A percentile compares a stretch with the other conserved stretches of the same genome.
Conservation (phyloP, 2,797 vertebrate genomes). For the Sebastolobus alascanus region DNA sequence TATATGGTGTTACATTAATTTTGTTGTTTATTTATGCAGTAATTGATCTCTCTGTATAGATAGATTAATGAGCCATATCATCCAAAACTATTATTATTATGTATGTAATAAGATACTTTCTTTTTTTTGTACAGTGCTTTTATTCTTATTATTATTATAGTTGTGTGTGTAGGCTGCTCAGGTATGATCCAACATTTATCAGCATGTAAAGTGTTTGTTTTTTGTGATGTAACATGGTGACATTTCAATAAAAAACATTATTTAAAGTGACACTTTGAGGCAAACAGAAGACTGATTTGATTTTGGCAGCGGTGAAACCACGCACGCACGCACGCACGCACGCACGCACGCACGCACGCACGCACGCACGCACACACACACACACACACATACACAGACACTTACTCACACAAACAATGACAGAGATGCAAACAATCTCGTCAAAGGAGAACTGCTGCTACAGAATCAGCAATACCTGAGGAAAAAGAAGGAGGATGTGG, state of each 20-base stretch:
- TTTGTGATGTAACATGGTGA: slow-evolving; percentile 33
- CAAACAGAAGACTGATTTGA: slow-evolving; percentile 40
- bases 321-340: too few species aligned
- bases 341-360: too few species aligned
- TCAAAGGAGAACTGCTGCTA: slow-evolving; percentile 89
- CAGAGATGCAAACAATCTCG: background rate
- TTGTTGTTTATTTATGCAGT: slow-evolving; percentile 68
- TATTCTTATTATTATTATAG: slow-evolving; percentile 32
- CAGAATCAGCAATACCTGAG: slow-evolving; percentile 91
- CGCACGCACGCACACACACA: too few species aligned
- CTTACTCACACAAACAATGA: background rate
- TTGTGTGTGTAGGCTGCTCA: slow-evolving; percentile 41
- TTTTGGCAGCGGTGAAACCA: slow-evolving; percentile 11
- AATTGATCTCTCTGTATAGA: slow-evolving; percentile 64
- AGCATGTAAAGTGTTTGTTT: slow-evolving; percentile 47
- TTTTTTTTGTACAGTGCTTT: slow-evolving; percentile 63
- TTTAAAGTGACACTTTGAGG: slow-evolving; percentile 49
- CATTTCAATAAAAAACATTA: slow-evolving; percentile 60
- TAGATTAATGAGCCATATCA: slow-evolving; percentile 22
- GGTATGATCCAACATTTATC: slow-evolving; percentile 41
- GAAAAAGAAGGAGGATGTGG: slow-evolving; percentile 18
- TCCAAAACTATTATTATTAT: slow-evolving; percentile 14
- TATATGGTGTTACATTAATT: slow-evolving; percentile 45
- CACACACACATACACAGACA: background rate
- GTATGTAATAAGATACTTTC: slow-evolving; percentile 54